Evolutionary conservation across 2,888 invertebrate genomes (phyloP).

Genomic region (Thecophora atra): DNA sequence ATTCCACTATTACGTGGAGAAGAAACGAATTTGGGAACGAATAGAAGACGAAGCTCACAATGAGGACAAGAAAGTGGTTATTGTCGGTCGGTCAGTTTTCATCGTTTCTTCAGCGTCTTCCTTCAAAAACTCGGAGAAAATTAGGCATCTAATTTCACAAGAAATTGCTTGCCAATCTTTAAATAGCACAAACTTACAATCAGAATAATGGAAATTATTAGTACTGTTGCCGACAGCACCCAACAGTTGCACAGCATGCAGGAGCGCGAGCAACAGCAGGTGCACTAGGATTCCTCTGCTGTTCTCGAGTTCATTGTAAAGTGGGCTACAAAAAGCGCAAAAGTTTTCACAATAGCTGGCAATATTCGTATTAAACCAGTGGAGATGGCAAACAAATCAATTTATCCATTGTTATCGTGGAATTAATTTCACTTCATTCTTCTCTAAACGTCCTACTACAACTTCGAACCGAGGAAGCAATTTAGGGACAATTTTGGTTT

Average conservation of each 20-base stretch:
- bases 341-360: conserved; percentile 15
- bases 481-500: too few species aligned
- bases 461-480: too few species aligned
- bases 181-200: not conserved
- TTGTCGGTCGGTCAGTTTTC: not conserved
- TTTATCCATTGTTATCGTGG: not conserved
- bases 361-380: conserved; percentile 17
- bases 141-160: not conserved
- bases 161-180: not conserved
- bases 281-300: not conserved
- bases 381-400: not conserved
- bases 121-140: not conserved
- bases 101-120: not conserved
- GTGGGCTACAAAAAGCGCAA: conserved; percentile 16
- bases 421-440: too few species aligned
- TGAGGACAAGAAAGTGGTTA: conserved; percentile 17
- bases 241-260: too few species aligned
- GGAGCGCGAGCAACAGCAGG: not conserved
- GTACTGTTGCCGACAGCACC: not conserved
- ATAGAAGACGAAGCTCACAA: not conserved
- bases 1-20: not conserved
- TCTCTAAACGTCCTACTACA: too few species aligned
- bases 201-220: conserved; percentile 19
- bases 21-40: not conserved
- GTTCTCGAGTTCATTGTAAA: not conserved